These are phyloP conservation scores for Girardia tigrina DNA, from an alignment of 2,888 invertebrate species.

Conservation along the genomic window DNA sequence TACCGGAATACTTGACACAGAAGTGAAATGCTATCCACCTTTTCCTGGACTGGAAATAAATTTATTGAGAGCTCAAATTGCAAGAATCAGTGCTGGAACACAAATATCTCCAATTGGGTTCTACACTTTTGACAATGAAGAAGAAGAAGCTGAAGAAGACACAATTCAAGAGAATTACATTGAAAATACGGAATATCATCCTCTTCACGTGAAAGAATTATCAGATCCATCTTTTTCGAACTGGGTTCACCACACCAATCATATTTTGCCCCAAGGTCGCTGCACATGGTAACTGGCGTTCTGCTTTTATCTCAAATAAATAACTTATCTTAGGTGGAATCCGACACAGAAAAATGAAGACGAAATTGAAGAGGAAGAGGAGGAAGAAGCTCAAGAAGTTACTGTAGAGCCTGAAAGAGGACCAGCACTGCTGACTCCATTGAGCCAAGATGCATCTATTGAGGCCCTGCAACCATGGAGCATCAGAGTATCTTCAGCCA, in stretches of 20 bases:
- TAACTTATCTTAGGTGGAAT: conserved; percentile 27
- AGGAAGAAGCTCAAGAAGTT: conserved; percentile 46
- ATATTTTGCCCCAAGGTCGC: conserved; percentile 56
- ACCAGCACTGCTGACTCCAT: conserved; percentile 58
- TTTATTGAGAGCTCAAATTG: conserved; percentile 65
- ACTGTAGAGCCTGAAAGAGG: conserved; percentile 56
- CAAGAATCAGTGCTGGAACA: conserved; percentile 55
- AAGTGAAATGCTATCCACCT: conserved; percentile 60
- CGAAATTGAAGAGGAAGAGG: conserved; percentile 52
- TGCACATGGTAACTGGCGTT: background rate
- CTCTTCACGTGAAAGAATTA: conserved; percentile 58
- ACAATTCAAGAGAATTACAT: conserved; percentile 33
- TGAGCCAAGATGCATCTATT: conserved; percentile 56
- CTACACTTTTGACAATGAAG: conserved; percentile 54
- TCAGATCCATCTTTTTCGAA: conserved; percentile 55
- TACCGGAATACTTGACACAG: conserved; percentile 60
- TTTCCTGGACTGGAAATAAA: conserved; percentile 68
- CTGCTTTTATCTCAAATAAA: background rate
- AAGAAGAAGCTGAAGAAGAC: conserved; percentile 42
- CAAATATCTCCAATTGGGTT: conserved; percentile 44
- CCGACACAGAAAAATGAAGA: conserved; percentile 38
- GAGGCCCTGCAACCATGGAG: conserved; percentile 61
- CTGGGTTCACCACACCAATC: conserved; percentile 66
- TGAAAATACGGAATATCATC: conserved; percentile 59
- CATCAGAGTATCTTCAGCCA: conserved; percentile 54